phyloP scores from a whole-genome alignment of 2,113 vertebrate genomes.

The Sinosuthora webbiana region DNA sequence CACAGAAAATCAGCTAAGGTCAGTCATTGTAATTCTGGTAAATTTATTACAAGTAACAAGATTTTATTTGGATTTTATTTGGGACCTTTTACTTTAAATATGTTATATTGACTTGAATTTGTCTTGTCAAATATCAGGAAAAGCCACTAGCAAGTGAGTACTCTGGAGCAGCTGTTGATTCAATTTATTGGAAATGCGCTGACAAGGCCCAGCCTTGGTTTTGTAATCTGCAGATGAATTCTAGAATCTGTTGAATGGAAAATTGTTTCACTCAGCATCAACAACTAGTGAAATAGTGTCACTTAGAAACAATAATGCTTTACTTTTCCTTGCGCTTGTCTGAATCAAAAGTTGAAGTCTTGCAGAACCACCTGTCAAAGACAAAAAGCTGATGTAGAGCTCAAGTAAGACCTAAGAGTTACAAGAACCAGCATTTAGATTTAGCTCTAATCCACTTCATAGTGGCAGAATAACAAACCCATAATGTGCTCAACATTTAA shows the following conservation, averaged over 20 bases:
- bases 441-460: neutral
- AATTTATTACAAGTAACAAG: neutral
- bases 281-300: neutral
- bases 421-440: neutral
- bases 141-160: neutral
- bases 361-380: neutral
- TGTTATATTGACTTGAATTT: neutral
- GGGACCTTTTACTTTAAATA: neutral
- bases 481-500: neutral
- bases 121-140: neutral
- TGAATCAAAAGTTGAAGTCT: neutral
- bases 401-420: neutral
- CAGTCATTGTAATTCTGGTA: neutral
- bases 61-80: neutral
- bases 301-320: neutral
- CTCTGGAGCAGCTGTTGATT: neutral
- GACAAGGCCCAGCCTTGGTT: neutral
- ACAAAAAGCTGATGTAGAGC: neutral
- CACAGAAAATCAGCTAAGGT: neutral
- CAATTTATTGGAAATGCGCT: neutral
- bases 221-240: neutral
- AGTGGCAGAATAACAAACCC: neutral
- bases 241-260: neutral
- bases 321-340: neutral
- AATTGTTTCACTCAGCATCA: neutral